Evolutionary conservation across 2,888 invertebrate genomes (phyloP).

Genomic region (Branchellion lobata): DNA sequence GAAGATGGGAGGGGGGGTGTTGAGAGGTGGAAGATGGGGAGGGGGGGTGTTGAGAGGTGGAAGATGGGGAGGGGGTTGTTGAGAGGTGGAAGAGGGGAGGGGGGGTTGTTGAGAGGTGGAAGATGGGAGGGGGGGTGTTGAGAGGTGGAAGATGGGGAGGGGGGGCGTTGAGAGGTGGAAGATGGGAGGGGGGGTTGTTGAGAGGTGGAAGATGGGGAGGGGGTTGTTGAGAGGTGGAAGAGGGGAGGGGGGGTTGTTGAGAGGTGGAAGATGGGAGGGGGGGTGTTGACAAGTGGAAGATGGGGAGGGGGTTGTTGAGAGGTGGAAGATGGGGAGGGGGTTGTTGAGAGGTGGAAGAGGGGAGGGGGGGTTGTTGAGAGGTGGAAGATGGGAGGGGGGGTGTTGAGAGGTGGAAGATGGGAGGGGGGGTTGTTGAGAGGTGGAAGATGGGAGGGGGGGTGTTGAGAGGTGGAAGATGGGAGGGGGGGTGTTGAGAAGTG

Average conservation of each 20-base stretch:
- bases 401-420: too few species aligned
- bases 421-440: too few species aligned
- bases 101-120: neutral
- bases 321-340: neutral
- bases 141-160: too few species aligned
- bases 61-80: neutral
- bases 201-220: too few species aligned
- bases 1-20: too few species aligned
- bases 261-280: neutral
- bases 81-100: neutral
- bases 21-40: neutral
- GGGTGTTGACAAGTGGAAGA: neutral
- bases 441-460: neutral
- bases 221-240: neutral
- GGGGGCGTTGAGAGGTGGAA: too few species aligned
- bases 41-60: neutral
- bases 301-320: neutral
- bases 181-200: too few species aligned
- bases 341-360: too few species aligned
- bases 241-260: neutral
- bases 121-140: neutral
- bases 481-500: neutral
- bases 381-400: too few species aligned
- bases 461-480: neutral
- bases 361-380: too few species aligned